Percentiles rank a stretch among this genome's conserved stretches.
Evolutionary conservation across 2,797 vertebrate genomes (phyloP).

Genomic region (Anomalospiza imberbis): DNA sequence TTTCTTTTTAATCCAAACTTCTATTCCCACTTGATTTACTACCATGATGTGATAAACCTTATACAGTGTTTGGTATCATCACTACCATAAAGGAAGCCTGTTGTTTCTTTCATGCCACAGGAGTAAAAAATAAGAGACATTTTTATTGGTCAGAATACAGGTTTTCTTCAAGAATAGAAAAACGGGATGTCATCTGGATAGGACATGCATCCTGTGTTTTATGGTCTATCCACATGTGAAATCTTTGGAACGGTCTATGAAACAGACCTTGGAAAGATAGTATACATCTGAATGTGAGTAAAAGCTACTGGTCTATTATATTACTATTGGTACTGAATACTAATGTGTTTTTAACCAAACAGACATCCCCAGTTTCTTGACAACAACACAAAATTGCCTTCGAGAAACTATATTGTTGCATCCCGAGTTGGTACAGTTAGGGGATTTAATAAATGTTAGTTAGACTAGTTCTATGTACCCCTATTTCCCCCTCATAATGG

Average conservation of each 20-base stretch:
- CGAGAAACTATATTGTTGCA: background rate
- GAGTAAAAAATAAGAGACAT: background rate
- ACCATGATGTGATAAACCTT: background rate
- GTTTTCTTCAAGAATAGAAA: background rate
- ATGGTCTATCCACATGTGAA: background rate
- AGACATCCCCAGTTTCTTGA: background rate
- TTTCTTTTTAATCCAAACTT: background rate
- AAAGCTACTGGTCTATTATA: background rate
- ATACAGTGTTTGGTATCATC: background rate
- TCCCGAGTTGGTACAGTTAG: too few species aligned
- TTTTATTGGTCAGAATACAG: background rate
- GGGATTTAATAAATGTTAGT: too few species aligned
- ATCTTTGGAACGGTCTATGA: background rate
- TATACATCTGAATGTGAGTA: background rate
- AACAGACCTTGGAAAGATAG: background rate
- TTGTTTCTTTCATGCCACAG: background rate
- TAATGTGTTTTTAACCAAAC: background rate
- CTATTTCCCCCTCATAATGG: too few species aligned
- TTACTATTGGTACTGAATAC: background rate
- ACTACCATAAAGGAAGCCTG: background rate
- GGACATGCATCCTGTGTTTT: background rate
- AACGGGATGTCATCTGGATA: background rate
- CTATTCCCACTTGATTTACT: background rate
- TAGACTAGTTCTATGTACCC: too few species aligned
- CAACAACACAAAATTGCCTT: background rate